A percentile compares a stretch with the other conserved stretches of the same genome.
These are phyloP conservation scores for Myxocyprinus asiaticus DNA, from an alignment of 2,113 vertebrate genomes.

Conservation along the genomic window DNA sequence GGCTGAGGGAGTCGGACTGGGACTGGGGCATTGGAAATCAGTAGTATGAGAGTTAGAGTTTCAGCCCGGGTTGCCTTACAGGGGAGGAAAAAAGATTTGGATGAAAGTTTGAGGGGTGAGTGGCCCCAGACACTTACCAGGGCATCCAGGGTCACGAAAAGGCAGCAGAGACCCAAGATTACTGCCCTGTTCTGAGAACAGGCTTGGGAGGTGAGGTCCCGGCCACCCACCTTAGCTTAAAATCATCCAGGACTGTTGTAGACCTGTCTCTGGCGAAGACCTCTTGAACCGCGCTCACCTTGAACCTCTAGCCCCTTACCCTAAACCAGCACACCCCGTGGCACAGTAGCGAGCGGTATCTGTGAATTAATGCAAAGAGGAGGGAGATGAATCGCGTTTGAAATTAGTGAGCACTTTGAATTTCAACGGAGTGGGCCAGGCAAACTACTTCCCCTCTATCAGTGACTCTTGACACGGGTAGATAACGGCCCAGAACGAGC, in stretches of 20 bases:
- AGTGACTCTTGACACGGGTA: conserved; percentile 63
- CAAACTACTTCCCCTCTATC: conserved; percentile 61
- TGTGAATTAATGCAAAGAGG: conserved; percentile 60
- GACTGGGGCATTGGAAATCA: conserved; percentile 79
- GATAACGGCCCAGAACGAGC: conserved; percentile 63
- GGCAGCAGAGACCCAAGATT: conserved; percentile 79
- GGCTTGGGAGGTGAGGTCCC: conserved; percentile 30
- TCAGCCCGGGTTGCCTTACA: conserved; percentile 79
- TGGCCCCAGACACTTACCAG: conserved; percentile 79
- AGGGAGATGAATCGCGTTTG: conserved; percentile 59
- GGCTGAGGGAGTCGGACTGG: conserved; percentile 83
- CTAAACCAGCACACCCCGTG: conserved; percentile 51
- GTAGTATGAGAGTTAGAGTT: conserved; percentile 77
- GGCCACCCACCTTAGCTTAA: conserved; percentile 32
- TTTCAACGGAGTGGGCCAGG: conserved; percentile 59
- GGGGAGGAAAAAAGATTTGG: conserved; percentile 86
- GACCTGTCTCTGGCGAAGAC: background rate
- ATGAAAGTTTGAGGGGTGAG: conserved; percentile 88
- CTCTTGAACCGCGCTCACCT: conserved; percentile 43
- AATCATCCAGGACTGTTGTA: background rate
- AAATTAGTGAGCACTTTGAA: conserved; percentile 63
- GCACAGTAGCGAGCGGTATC: conserved; percentile 40
- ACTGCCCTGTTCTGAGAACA: conserved; percentile 68
- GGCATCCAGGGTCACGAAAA: conserved; percentile 77
- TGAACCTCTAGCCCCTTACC: conserved; percentile 60